A percentile compares a stretch with the other conserved stretches of the same genome.
These are phyloP conservation scores for Drosophila repleta DNA, from an alignment of 1,140 invertebrate genomes.

Conservation along the genomic window DNA sequence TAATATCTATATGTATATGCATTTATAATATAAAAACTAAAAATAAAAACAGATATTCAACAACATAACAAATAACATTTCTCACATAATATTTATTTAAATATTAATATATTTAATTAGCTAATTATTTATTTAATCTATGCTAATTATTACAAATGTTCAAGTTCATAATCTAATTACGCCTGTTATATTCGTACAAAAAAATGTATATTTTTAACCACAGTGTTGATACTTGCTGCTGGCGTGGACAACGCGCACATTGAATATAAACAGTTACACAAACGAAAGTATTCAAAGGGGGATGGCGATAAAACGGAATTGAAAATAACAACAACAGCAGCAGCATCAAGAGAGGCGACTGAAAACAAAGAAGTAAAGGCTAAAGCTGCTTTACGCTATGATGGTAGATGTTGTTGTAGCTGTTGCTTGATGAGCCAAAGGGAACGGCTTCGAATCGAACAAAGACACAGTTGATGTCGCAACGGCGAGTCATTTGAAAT, in stretches of 20 bases:
- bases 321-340: constrained; percentile 16
- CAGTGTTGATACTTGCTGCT: constrained; percentile 26
- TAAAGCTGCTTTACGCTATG: constrained; percentile 26
- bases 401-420: constrained; percentile 11
- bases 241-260: constrained; percentile 27
- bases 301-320: constrained; percentile 33
- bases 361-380: constrained; percentile 39
- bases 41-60: too few species aligned
- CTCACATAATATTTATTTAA: not conserved
- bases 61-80: too few species aligned
- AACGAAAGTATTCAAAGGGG: constrained; percentile 52
- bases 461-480: constrained; percentile 61
- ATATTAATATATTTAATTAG: not conserved
- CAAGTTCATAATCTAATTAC: too few species aligned
- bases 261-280: constrained; percentile 51
- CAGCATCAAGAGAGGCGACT: constrained; percentile 3
- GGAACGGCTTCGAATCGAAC: constrained; percentile 12
- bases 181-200: too few species aligned
- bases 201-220: not conserved
- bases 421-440: constrained; percentile 28
- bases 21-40: too few species aligned
- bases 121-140: too few species aligned
- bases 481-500: constrained; percentile 66
- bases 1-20: too few species aligned
- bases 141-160: too few species aligned